Conservation (phyloP, 2,113 vertebrate species). For the Semicossyphus pulcher region DNA sequence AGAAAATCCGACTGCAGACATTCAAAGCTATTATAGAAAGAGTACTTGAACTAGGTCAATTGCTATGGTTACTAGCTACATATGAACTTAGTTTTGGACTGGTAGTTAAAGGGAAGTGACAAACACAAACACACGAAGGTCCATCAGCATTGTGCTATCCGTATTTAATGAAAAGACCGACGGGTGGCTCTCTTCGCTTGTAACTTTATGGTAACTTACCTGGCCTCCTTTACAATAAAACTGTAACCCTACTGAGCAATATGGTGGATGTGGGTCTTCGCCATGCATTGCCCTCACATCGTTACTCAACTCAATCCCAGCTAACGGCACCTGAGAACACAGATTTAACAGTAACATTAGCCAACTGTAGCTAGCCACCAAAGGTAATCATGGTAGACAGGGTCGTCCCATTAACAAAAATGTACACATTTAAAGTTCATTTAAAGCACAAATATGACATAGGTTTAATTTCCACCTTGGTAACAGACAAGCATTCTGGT, state of each 20-base stretch:
- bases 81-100: neutral
- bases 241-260: too few relatives aligned
- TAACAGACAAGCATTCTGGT: neutral
- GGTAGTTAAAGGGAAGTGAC: neutral
- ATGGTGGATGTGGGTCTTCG: neutral
- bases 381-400: neutral
- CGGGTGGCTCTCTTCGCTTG: too few relatives aligned
- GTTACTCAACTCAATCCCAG: neutral
- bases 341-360: too few relatives aligned
- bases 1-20: slow-evolving; percentile 42
- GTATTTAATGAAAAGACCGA: too few relatives aligned
- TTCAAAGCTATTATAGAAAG: slow-evolving; percentile 19
- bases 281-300: neutral
- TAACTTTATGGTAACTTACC: too few relatives aligned
- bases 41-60: slow-evolving; percentile 39
- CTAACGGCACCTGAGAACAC: neutral
- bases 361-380: neutral
- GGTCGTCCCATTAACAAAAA: neutral
- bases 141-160: too few relatives aligned
- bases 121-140: too few relatives aligned
- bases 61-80: neutral
- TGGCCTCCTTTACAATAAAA: too few relatives aligned
- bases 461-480: neutral
- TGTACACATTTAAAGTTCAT: rapidly evolving
- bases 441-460: neutral